Evolutionary conservation across 2,888 invertebrate species (phyloP), one percentile per base, ranked within the genome.

Genomic region (Scelioninae gen. 2): DNA sequence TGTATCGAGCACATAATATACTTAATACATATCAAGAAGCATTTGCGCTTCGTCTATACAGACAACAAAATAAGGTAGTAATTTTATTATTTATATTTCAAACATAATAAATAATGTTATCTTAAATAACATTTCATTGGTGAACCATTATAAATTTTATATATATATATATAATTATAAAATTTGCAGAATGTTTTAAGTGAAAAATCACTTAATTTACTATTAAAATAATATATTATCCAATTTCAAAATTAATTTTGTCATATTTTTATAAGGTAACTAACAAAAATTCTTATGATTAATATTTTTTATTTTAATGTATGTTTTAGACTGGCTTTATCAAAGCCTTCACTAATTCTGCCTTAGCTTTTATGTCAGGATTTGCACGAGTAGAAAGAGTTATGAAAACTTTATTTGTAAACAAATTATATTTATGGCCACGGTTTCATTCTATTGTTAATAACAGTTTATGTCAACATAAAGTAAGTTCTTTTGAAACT

Each of bases 1-100:
- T n/a, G n/a, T 90, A 96, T 77, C 90, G 95, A 81, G 98, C 97
- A 0, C 97, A 99, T 86, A 91, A 90, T 50, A 92, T 96, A 31
- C 87, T 95, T 16, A 95, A 95, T 85, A 95, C 95, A 52, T 95
- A 96, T 83, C 96, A 98, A 86, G 98, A 98, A 88, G 95, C 97
- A 2, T 98, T 98, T 86, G 96, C 96, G 7, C 86, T 98, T 57
- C 90, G 98, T 75, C 88, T 99, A 1, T 99, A 92, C 83, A 90
- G 98, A 46, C 95, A 97, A 86, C 91, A 90, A 78, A 99, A 99
- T 87, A 97, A 97, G 89, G 94, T 73, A 60, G n/a, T n/a, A n/a
- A n/a, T n/a, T n/a, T n/a, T n/a, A n/a, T n/a, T n/a, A n/a, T n/a
- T n/a, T n/a, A n/a, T n/a, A n/a, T n/a, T n/a, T n/a, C n/a, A n/a